Percentiles rank a stretch among this genome's conserved stretches.
phyloP scores from a whole-genome alignment of 2,797 vertebrate species.

The Propithecus perrieri region DNA sequence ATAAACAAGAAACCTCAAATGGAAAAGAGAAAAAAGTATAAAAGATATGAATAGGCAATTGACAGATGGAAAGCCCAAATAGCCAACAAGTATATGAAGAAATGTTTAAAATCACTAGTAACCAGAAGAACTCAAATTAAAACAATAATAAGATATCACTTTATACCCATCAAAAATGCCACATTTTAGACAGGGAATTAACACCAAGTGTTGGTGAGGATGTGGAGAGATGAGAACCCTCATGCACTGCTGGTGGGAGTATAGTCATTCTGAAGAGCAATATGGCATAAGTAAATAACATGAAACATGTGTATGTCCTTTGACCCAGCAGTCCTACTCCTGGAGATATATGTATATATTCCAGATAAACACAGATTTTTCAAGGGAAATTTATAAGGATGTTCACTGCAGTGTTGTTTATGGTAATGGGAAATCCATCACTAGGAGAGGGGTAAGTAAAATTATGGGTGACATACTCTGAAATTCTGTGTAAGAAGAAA shows the following conservation, averaged over 20 bases:
- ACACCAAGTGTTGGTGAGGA: background rate
- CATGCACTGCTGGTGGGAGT: background rate
- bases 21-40: background rate
- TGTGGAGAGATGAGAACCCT: background rate
- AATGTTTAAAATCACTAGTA: conserved; percentile 22
- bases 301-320: background rate
- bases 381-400: background rate
- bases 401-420: background rate
- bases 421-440: background rate
- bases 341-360: background rate
- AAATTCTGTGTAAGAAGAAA: background rate
- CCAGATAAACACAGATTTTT: background rate
- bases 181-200: background rate
- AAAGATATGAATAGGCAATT: background rate
- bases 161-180: background rate
- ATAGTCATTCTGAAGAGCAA: background rate
- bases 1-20: background rate
- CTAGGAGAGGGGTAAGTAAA: background rate
- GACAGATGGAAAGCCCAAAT: background rate
- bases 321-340: background rate
- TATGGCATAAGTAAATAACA: background rate
- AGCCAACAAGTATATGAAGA: background rate
- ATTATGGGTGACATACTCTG: background rate
- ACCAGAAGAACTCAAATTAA: background rate
- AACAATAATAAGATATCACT: background rate